phyloP scores from a whole-genome alignment of 2,888 invertebrate species.

The Chrysomela aeneicollis region DNA sequence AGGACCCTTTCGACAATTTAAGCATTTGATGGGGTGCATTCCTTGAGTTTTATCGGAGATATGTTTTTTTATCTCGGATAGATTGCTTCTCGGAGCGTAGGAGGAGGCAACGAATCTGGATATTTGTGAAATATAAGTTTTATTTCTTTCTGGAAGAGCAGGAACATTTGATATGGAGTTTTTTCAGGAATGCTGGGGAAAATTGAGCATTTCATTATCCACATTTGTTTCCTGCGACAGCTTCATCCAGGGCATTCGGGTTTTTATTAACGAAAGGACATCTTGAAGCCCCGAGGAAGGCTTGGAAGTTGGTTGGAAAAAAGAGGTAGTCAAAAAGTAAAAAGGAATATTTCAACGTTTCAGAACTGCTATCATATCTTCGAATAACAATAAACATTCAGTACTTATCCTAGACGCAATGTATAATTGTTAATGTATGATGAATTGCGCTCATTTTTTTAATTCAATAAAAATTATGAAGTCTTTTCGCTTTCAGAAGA shows the following conservation, averaged over 20 bases:
- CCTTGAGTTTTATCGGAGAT: not conserved
- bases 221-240: not conserved
- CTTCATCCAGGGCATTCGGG: not conserved
- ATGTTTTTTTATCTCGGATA: not conserved
- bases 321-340: not conserved
- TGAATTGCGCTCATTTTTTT: no score
- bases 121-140: slow-evolving; percentile 7
- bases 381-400: no score
- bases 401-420: no score
- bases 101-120: not conserved
- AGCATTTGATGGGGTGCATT: not conserved
- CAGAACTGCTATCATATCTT: no score
- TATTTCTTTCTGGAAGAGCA: not conserved
- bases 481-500: no score
- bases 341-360: no score
- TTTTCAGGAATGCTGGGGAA: not conserved
- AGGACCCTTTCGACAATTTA: slow-evolving; percentile 3
- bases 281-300: not conserved
- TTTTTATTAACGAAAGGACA: not conserved
- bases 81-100: not conserved
- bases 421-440: no score
- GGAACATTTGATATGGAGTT: not conserved
- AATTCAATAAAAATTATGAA: no score
- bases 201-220: slow-evolving; percentile 3
- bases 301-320: not conserved